Base-by-base conservation (phyloP, 2,797 vertebrate genomes). In the Lutjanus argentimaculatus region DNA sequence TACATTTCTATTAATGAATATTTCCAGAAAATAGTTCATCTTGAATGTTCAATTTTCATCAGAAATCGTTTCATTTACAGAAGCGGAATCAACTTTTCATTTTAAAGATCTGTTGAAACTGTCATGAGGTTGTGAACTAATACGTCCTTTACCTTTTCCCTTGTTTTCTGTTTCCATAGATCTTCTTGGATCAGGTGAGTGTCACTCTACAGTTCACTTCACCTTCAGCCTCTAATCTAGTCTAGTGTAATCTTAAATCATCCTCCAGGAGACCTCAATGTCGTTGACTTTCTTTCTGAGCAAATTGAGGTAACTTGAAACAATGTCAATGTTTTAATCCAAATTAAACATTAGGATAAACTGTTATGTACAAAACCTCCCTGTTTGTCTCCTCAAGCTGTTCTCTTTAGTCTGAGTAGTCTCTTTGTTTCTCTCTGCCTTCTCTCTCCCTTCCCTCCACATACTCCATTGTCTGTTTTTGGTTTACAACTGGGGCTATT, bases 161-260 rank as follows among this genome's bases (percentile, higher is more conserved):
- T 69, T 57, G n/a, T 67, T 77, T 78, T 83, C 22, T 87, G 65
- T 77, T 53, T 58, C 52, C 40, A 0, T 52, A 96, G 96, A 96
- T 77, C 95, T 96, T 52, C 93, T 96, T 79, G 96, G 96, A 75
- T 96, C 96, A 82, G 96, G 96, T 96, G 87, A 93, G 95, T 75
- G 11, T 43, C 55, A 9, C 49, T 63, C 55, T 25, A 1, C 36
- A 62, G 17, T 81, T 59, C 36, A 56, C 30, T 63, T 68, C 45
- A 69, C 22, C 46, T 85, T 14, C 68, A 80, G 66, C 6, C 30
- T 87, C 43, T 67, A 40, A 62, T 61, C 53, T 77, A 75, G 58
- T 84, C 17, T 48, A 69, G 22, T 62, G 25, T 64, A 64, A 43
- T 69, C 46, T 75, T 56, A 79, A 72, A 53, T 51, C 17, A 53